Evolutionary conservation across 2,113 vertebrate species (phyloP).

Genomic region (Murina feae): DNA sequence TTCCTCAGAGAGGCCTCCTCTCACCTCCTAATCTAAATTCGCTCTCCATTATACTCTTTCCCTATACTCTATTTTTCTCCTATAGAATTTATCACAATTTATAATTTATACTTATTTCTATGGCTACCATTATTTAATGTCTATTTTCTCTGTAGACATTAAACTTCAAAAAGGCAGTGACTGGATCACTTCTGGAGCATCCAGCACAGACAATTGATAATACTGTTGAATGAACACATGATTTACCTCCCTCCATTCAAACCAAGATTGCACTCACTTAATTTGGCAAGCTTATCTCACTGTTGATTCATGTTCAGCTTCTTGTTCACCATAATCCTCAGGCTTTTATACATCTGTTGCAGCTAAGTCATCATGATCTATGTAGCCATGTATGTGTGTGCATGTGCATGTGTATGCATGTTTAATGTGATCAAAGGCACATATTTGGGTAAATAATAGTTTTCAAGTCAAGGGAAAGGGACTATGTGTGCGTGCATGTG

Average conservation of each 20-base stretch:
- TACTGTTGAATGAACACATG: not conserved
- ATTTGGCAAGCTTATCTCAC: not conserved
- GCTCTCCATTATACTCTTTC: not conserved
- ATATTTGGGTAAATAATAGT: not conserved
- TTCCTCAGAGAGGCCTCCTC: not conserved
- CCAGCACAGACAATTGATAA: not conserved
- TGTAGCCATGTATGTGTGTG: not conserved
- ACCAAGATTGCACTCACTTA: not conserved
- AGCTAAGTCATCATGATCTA: not conserved
- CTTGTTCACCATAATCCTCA: not conserved
- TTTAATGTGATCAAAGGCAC: not conserved
- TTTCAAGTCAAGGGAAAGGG: conserved; percentile 7
- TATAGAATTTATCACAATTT: not conserved
- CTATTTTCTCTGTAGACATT: not conserved
- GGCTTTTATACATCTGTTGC: not conserved
- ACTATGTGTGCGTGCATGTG: not conserved
- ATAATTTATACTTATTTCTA: not conserved
- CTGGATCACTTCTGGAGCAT: not conserved
- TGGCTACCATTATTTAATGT: not conserved
- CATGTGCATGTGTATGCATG: not conserved
- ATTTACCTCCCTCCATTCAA: not conserved
- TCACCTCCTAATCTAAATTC: not conserved
- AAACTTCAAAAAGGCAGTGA: not conserved
- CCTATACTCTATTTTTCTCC: not conserved
- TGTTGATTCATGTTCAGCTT: not conserved